These are phyloP conservation scores for Eira barbara DNA, from an alignment of 2,113 vertebrate genomes.

Conservation along the genomic window DNA sequence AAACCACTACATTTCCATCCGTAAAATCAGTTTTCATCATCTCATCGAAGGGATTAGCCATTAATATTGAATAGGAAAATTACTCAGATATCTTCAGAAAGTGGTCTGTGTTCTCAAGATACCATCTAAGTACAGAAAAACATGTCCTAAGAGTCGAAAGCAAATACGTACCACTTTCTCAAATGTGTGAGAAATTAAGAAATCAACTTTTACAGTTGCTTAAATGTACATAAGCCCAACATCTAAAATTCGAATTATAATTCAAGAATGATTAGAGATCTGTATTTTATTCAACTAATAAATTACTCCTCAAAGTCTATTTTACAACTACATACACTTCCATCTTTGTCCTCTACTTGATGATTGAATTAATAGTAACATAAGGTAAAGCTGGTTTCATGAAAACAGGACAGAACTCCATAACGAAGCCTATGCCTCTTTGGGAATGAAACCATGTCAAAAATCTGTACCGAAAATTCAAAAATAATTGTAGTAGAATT, in stretches of 20 bases:
- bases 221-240: neutral
- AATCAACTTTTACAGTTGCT: neutral
- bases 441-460: neutral
- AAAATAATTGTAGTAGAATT: neutral
- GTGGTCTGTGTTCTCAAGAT: neutral
- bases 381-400: neutral
- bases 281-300: neutral
- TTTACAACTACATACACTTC: neutral
- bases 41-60: neutral
- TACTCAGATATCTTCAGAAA: neutral
- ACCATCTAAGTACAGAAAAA: neutral
- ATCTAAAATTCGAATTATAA: neutral
- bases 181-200: neutral
- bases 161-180: neutral
- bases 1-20: neutral
- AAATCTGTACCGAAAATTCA: neutral
- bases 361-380: conserved; percentile 23
- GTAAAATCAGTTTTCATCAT: neutral
- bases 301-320: conserved; percentile 9
- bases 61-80: neutral
- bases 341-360: conserved; percentile 29
- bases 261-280: neutral
- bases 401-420: neutral
- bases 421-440: neutral
- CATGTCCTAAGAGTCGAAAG: neutral